Evolutionary conservation across 1,140 invertebrate genomes (phyloP), one percentile per base, ranked within the genome.

Genomic region (Hycleus phaleratus): DNA sequence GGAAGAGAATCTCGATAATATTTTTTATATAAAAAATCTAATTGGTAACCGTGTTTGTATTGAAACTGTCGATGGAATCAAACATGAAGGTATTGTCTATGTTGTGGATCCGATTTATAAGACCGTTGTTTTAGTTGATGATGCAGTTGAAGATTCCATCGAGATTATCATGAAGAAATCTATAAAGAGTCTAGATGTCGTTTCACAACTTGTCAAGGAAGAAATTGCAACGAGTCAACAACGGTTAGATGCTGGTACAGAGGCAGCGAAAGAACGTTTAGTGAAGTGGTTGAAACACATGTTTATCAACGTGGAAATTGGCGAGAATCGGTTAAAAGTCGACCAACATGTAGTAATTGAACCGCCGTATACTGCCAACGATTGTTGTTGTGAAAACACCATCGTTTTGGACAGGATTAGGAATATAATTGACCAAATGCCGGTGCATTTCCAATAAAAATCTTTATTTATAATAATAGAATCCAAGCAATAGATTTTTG

Each of bases 81-180:
- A 38, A 10, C 43, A 65, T 47, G 46, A 38, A 38, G 70, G 70
- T 11, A 46, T 44, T 24, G 58, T 72, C 0, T 67, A 67, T 58
- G 66, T 67, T 2, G 65, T 72, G 12, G 70, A 72, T 63, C 69
- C 69, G 10, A 61, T 71, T 40, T 68, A 67, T 12, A 69, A 71
- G 63, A 69, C 65, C 11, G 38, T 70, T 7, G 64, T 72, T 47
- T 59, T 58, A 48, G 24, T 63, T 45, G 32, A 32, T 32, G 56
- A 68, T 26, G 50, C 46, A 11, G 56, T 48, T 39, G 46, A 55
- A 44, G 38, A 44, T 5, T 0, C 0, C 7, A 32, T 32, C 32
- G 32, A 32, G 7, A 5, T 26, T 46, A 46, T 45, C 11, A 46
- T 10, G 32, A 7, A 4, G 32, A 32, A 67, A 46, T 65, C 67